Percentiles rank a stretch among this genome's conserved stretches.
Evolutionary conservation across 2,888 invertebrate genomes (phyloP).

Genomic region (Ametastegia equiseti): DNA sequence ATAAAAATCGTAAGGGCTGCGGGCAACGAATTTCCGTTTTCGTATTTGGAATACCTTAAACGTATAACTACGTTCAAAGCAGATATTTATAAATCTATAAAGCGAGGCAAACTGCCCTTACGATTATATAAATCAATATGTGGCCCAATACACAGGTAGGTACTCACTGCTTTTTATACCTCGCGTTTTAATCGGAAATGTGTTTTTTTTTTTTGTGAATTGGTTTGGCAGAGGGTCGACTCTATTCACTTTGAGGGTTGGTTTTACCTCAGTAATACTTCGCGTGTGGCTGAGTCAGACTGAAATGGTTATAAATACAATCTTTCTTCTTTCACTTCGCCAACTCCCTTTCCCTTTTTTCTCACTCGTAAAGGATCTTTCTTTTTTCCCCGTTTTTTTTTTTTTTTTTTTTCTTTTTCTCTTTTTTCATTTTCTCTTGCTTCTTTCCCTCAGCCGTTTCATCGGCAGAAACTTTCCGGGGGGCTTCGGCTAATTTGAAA

Average conservation of each 20-base stretch:
- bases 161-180: not conserved
- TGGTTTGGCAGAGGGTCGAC: conserved; percentile 12
- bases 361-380: conserved; percentile 10
- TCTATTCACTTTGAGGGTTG: conserved; percentile 16
- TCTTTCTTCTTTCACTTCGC: not conserved
- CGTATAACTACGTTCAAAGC: no score
- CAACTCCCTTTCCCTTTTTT: not conserved
- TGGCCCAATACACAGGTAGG: not conserved
- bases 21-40: no score
- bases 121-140: not conserved
- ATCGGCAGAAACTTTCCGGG: conserved; percentile 31
- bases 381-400: conserved; percentile 7
- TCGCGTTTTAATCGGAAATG: not conserved
- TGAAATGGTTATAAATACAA: conserved; percentile 35
- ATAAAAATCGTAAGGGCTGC: no score
- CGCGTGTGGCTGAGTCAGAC: conserved; percentile 7
- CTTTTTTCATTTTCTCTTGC: not conserved
- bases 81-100: no score
- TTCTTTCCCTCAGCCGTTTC: not conserved
- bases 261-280: not conserved
- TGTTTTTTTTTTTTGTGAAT: not conserved
- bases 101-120: not conserved
- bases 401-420: not conserved
- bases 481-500: conserved; percentile 40
- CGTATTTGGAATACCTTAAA: no score